These are phyloP conservation scores for Daubentonia madagascariensis DNA, from an alignment of 2,113 vertebrate species.

Conservation along the genomic window DNA sequence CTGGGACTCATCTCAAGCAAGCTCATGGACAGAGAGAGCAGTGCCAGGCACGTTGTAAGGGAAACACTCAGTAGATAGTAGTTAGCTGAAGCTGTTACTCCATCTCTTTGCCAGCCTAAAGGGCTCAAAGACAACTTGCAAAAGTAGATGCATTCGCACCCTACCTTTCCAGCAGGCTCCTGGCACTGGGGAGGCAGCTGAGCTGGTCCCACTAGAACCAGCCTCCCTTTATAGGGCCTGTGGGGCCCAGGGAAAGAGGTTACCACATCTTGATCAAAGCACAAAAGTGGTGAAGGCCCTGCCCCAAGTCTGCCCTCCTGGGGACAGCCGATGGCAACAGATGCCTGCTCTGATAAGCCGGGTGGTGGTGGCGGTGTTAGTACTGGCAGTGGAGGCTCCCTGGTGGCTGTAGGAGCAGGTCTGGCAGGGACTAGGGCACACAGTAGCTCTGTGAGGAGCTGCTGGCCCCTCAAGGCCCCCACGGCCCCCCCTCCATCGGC, in stretches of 20 bases:
- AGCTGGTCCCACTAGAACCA: slow-evolving; percentile 43
- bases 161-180: slow-evolving; percentile 70
- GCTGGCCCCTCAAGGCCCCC: slow-evolving; percentile 70
- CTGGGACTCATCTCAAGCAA: neutral
- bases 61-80: neutral
- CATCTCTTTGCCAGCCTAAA: neutral
- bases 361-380: neutral
- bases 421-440: slow-evolving; percentile 35
- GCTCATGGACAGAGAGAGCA: neutral
- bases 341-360: slow-evolving; percentile 24
- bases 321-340: slow-evolving; percentile 54
- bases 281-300: slow-evolving; percentile 37
- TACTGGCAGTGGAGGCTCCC: neutral
- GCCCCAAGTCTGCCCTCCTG: slow-evolving; percentile 40
- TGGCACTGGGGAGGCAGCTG: slow-evolving; percentile 46
- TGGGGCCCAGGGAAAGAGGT: slow-evolving; percentile 56
- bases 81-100: neutral
- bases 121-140: slow-evolving; percentile 1
- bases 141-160: slow-evolving; percentile 7
- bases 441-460: slow-evolving; percentile 66
- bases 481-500: slow-evolving; percentile 81
- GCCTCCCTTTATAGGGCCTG: slow-evolving; percentile 50
- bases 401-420: slow-evolving; percentile 28
- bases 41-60: neutral
- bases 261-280: slow-evolving; percentile 68